phyloP scores from a whole-genome alignment of 2,888 invertebrate genomes.

The Yponomeuta sedellus region DNA sequence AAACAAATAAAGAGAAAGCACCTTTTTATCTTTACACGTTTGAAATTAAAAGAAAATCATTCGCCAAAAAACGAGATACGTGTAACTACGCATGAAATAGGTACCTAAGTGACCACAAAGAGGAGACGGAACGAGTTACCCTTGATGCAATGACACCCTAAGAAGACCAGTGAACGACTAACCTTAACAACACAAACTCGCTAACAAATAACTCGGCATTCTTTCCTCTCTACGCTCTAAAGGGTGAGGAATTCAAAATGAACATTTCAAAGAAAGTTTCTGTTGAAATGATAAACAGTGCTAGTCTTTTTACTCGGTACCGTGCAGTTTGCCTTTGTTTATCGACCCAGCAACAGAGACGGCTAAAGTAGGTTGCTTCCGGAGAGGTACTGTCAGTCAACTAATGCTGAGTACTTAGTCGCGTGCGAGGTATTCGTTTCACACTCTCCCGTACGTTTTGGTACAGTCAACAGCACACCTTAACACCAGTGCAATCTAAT shows the following conservation, averaged over 20 bases:
- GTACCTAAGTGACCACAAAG: too few relatives aligned
- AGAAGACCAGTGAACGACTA: background rate
- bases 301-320: background rate
- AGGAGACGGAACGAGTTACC: background rate
- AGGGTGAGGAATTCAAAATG: background rate
- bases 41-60: too few relatives aligned
- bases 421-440: too few relatives aligned
- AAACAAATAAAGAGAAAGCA: too few relatives aligned
- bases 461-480: too few relatives aligned
- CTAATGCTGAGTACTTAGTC: background rate
- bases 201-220: conserved; percentile 11
- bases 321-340: background rate
- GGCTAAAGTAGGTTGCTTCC: background rate
- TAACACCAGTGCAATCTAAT: too few relatives aligned
- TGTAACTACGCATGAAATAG: too few relatives aligned
- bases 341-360: background rate
- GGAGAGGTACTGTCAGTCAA: background rate
- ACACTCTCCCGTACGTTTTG: too few relatives aligned
- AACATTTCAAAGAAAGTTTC: conserved; percentile 5
- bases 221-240: conserved; percentile 7
- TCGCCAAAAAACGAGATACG: too few relatives aligned
- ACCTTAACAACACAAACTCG: background rate
- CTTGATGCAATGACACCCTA: background rate
- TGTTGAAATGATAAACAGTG: conserved; percentile 5
- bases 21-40: too few relatives aligned